Evolutionary conservation across 2,797 vertebrate species (phyloP).

Genomic region (Macropus fuliginosus): DNA sequence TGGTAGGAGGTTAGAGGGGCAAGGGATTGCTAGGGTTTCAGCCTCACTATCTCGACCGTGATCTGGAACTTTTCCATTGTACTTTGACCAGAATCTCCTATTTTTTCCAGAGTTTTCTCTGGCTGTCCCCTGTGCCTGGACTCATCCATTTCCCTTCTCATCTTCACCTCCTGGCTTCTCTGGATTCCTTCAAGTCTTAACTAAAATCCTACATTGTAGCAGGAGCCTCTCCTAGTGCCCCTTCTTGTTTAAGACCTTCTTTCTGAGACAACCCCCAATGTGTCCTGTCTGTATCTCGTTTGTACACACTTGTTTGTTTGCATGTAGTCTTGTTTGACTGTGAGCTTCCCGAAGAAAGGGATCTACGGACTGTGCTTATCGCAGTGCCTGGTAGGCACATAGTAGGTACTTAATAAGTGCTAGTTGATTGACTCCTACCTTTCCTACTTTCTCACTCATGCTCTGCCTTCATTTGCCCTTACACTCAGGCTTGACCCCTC

Average conservation of each 20-base stretch:
- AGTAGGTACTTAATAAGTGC: not conserved
- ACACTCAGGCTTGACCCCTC: not conserved
- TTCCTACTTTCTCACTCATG: not conserved
- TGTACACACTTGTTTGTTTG: not conserved
- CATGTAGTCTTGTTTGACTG: not conserved
- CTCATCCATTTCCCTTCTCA: not conserved
- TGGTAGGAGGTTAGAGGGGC: not conserved
- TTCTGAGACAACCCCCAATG: not conserved
- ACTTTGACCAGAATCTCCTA: not conserved
- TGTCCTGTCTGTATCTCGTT: no score
- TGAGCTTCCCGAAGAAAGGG: not conserved
- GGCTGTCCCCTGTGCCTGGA: not conserved
- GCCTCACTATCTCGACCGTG: not conserved
- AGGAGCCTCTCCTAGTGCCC: not conserved
- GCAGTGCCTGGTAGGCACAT: not conserved
- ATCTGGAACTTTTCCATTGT: not conserved
- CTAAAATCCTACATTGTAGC: not conserved
- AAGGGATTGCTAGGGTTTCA: not conserved
- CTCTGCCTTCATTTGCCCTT: not conserved
- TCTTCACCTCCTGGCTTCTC: not conserved
- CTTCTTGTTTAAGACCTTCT: not conserved
- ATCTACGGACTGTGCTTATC: not conserved
- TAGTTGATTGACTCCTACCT: not conserved
- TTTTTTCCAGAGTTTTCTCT: not conserved
- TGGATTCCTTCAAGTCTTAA: not conserved